These are phyloP conservation scores for Coracias cyanogaster DNA, from an alignment of 2,797 vertebrate genomes.

Conservation along the genomic window DNA sequence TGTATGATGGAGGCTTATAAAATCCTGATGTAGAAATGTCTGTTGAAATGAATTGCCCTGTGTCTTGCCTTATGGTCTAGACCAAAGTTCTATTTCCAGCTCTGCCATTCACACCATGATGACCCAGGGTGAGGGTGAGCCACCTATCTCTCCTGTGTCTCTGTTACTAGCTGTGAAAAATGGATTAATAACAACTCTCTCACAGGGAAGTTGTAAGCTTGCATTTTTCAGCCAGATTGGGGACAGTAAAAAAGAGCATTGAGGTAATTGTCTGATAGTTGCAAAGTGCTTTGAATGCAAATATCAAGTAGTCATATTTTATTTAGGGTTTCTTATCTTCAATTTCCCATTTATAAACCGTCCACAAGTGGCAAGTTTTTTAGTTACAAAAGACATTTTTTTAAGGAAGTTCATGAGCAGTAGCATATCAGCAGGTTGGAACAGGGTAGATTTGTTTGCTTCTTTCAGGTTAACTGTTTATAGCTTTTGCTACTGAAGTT, in stretches of 20 bases:
- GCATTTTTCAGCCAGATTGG: not conserved
- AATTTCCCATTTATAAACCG: conserved; percentile 34
- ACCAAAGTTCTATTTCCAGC: not conserved
- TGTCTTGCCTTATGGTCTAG: not conserved
- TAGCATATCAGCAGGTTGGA: not conserved
- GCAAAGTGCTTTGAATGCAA: conserved; percentile 35
- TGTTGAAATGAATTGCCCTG: not conserved
- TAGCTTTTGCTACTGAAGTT: not conserved
- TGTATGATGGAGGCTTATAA: not conserved
- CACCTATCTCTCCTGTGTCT: not conserved
- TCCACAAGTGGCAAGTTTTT: not conserved
- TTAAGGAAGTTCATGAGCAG: not conserved
- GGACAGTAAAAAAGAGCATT: not conserved
- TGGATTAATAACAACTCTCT: not conserved
- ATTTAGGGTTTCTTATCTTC: conserved; percentile 35
- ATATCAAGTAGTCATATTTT: not conserved
- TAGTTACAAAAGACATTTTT: conserved; percentile 19
- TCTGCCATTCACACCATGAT: not conserved
- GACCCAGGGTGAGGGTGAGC: not conserved
- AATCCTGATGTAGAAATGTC: not conserved
- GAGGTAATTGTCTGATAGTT: conserved; percentile 26
- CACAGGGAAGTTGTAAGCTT: not conserved
- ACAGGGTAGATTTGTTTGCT: not conserved
- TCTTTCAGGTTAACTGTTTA: not conserved
- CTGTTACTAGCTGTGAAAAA: not conserved